phyloP scores from a whole-genome alignment of 2,888 invertebrate species.

The Lymantria monacha region DNA sequence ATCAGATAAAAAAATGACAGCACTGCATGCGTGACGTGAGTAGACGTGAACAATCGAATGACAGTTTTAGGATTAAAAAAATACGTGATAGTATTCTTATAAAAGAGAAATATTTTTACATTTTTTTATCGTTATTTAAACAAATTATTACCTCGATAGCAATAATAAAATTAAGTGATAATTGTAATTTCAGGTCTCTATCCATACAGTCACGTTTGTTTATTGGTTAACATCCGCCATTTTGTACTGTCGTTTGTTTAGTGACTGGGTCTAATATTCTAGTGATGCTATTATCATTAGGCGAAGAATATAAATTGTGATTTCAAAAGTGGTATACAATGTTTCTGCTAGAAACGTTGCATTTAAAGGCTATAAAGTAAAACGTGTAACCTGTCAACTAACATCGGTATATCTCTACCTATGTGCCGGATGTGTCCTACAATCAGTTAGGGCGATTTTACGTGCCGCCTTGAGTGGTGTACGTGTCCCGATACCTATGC shows the following conservation, averaged over 20 bases:
- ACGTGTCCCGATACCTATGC: slow-evolving; percentile 83
- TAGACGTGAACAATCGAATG: slow-evolving; percentile 73
- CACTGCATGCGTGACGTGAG: slow-evolving; percentile 53
- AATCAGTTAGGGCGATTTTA: slow-evolving; percentile 78
- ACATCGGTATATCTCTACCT: slow-evolving; percentile 70
- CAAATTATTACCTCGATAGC: slow-evolving; percentile 41
- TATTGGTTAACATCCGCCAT: slow-evolving; percentile 82
- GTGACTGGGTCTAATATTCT: slow-evolving; percentile 70
- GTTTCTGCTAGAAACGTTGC: slow-evolving; percentile 74
- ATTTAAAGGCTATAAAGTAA: slow-evolving; percentile 66
- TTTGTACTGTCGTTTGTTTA: slow-evolving; percentile 82
- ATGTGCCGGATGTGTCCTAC: slow-evolving; percentile 82
- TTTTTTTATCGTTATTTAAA: slow-evolving; percentile 62
- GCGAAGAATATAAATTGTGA: slow-evolving; percentile 65
- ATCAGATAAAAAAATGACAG: slow-evolving; percentile 30
- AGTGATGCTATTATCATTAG: slow-evolving; percentile 70
- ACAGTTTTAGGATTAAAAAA: slow-evolving; percentile 68
- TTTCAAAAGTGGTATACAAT: slow-evolving; percentile 71
- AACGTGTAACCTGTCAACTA: slow-evolving; percentile 73
- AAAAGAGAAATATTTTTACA: slow-evolving; percentile 66
- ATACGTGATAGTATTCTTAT: slow-evolving; percentile 63
- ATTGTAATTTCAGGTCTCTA: slow-evolving; percentile 42
- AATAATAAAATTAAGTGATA: slow-evolving; percentile 53
- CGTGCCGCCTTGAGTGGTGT: slow-evolving; percentile 85
- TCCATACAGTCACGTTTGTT: slow-evolving; percentile 78